These are phyloP conservation scores for Eclectus roratus DNA, from an alignment of 2,113 vertebrate genomes.

Conservation along the genomic window DNA sequence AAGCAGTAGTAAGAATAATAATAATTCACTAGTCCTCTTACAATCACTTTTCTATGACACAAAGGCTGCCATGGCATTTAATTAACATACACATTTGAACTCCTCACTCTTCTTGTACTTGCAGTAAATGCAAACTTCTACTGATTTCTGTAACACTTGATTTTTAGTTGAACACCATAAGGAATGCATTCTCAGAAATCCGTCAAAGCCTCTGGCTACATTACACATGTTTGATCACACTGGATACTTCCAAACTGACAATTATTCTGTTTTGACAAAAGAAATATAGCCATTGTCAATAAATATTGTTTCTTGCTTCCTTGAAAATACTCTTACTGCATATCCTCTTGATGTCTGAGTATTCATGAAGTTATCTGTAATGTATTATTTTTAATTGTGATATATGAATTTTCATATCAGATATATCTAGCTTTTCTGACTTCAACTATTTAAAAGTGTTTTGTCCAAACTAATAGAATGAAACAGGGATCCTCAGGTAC, in stretches of 20 bases:
- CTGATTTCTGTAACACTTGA: not conserved
- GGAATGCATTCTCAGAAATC: not conserved
- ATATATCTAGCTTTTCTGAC: not conserved
- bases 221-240: not conserved
- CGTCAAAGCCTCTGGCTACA: not conserved
- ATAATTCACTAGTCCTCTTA: not conserved
- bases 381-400: not conserved
- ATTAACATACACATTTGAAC: not conserved
- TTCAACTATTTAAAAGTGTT: not conserved
- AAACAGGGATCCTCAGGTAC: not conserved
- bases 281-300: not conserved
- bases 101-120: not conserved
- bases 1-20: not conserved
- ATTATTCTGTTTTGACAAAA: not conserved
- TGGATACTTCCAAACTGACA: not conserved
- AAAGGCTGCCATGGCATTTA: not conserved
- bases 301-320: not conserved
- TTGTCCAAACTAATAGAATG: not conserved
- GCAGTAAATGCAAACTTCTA: not conserved
- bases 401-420: not conserved
- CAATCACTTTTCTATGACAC: not conserved
- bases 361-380: not conserved
- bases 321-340: not conserved
- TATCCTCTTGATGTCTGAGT: not conserved
- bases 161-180: not conserved